phyloP scores from a whole-genome alignment of 2,888 invertebrate species.

The Clostera curtula region DNA sequence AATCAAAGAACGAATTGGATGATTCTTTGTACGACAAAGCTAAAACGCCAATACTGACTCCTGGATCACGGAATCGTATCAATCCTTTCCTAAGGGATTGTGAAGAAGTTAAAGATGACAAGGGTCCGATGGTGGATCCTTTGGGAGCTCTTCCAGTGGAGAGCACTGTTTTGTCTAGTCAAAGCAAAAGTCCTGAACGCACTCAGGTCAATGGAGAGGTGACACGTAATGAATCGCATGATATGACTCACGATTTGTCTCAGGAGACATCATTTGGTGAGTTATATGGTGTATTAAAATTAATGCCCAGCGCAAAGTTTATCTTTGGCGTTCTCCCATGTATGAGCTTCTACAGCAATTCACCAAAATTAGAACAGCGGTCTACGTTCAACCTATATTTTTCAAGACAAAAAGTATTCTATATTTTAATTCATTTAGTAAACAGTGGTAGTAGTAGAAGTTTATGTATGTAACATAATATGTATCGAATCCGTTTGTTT shows the following conservation, averaged over 20 bases:
- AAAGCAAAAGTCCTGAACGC: conserved; percentile 35
- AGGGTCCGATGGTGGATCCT: conserved; percentile 50
- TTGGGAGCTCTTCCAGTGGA: conserved; percentile 65
- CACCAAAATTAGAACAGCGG: too few relatives aligned
- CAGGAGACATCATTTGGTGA: conserved; percentile 52
- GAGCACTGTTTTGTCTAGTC: conserved; percentile 44
- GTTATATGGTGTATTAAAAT: conserved; percentile 11
- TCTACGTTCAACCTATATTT: too few relatives aligned
- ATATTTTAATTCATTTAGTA: too few relatives aligned
- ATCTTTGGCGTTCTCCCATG: too few relatives aligned
- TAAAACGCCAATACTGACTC: conserved; percentile 59
- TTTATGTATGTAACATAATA: too few relatives aligned
- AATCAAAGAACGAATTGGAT: conserved; percentile 63
- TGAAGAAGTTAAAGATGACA: conserved; percentile 40
- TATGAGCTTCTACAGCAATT: too few relatives aligned
- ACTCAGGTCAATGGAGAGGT: conserved; percentile 48
- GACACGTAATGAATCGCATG: conserved; percentile 27
- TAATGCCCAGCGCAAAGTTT: too few relatives aligned
- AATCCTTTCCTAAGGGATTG: conserved; percentile 78
- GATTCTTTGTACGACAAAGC: conserved; percentile 53
- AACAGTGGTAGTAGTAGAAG: too few relatives aligned
- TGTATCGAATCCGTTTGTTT: too few relatives aligned
- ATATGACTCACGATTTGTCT: conserved; percentile 22
- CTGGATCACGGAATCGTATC: conserved; percentile 66
- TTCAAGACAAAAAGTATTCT: too few relatives aligned